Evolutionary conservation across 2,113 vertebrate genomes (phyloP).

Genomic region (Spea bombifrons): DNA sequence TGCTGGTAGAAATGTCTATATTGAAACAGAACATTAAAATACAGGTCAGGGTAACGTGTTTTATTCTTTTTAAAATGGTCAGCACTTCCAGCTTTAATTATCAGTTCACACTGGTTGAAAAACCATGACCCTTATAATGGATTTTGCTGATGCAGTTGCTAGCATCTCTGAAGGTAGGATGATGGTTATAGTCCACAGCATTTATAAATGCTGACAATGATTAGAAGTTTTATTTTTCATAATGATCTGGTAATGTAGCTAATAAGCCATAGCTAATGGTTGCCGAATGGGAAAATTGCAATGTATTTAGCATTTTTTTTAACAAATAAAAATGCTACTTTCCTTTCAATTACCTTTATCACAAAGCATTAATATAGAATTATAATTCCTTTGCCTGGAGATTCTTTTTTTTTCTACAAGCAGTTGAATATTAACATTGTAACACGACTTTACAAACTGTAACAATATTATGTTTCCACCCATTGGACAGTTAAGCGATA

Average conservation of each 20-base stretch:
- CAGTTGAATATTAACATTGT: not conserved
- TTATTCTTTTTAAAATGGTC: constrained; percentile 28
- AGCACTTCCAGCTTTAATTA: constrained; percentile 32
- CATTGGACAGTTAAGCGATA: too few species aligned
- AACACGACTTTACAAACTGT: not conserved
- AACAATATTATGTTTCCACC: not conserved
- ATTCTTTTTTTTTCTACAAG: not conserved
- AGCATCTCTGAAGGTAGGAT: constrained; percentile 18
- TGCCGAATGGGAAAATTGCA: constrained; percentile 30
- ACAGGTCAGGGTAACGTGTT: constrained; percentile 32
- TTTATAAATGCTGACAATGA: constrained; percentile 44
- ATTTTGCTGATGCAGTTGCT: constrained; percentile 32
- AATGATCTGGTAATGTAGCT: constrained; percentile 46
- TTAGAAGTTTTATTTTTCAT: constrained; percentile 43
- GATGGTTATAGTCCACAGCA: constrained; percentile 26
- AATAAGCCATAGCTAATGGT: constrained; percentile 44
- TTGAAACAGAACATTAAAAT: constrained; percentile 29
- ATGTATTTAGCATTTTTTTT: constrained; percentile 30
- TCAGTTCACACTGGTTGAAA: constrained; percentile 25
- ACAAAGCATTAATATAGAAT: not conserved
- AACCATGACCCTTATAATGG: constrained; percentile 36
- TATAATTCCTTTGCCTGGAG: not conserved
- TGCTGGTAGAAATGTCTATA: not conserved
- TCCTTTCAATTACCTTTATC: constrained; percentile 4
- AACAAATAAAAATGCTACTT: not conserved